These are phyloP conservation scores for Ceratothoa steindachneri DNA, from an alignment of 2,888 invertebrate genomes.

Conservation along the genomic window DNA sequence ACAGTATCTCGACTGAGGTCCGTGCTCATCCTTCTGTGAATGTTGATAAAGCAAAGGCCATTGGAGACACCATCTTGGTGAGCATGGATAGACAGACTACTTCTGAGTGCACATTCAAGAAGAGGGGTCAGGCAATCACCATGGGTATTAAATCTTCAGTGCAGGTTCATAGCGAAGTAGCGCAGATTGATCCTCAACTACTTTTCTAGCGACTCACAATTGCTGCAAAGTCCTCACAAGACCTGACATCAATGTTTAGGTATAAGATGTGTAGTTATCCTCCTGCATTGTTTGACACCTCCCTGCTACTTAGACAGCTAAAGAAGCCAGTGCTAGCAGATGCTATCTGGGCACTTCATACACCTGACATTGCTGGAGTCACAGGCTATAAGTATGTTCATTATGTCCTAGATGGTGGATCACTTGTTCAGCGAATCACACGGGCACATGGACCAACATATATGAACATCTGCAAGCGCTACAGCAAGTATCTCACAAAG, in stretches of 20 bases:
- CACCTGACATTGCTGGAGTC: too few species aligned
- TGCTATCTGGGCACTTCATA: background rate
- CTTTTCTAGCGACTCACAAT: conserved; percentile 20
- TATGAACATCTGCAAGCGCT: too few species aligned
- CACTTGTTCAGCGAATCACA: too few species aligned
- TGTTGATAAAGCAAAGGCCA: background rate
- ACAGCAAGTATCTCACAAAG: too few species aligned
- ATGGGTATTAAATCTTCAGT: conserved; percentile 10
- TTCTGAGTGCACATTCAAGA: conserved; percentile 4
- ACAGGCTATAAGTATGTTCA: background rate
- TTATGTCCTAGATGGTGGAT: too few species aligned
- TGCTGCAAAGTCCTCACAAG: background rate
- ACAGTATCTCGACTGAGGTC: conserved; percentile 7
- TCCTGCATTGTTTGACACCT: conserved; percentile 14
- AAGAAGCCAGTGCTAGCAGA: conserved; percentile 16
- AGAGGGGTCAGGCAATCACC: conserved; percentile 8
- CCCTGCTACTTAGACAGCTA: background rate
- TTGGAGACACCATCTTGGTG: conserved; percentile 7
- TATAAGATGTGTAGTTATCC: conserved; percentile 21
- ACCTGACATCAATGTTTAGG: background rate
- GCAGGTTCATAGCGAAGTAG: conserved; percentile 6
- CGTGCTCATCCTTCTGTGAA: background rate
- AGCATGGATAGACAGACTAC: conserved; percentile 15
- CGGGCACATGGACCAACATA: too few species aligned
- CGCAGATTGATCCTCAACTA: conserved; percentile 19